phyloP scores from a whole-genome alignment of 2,113 vertebrate genomes.

The Oenanthe melanoleuca region DNA sequence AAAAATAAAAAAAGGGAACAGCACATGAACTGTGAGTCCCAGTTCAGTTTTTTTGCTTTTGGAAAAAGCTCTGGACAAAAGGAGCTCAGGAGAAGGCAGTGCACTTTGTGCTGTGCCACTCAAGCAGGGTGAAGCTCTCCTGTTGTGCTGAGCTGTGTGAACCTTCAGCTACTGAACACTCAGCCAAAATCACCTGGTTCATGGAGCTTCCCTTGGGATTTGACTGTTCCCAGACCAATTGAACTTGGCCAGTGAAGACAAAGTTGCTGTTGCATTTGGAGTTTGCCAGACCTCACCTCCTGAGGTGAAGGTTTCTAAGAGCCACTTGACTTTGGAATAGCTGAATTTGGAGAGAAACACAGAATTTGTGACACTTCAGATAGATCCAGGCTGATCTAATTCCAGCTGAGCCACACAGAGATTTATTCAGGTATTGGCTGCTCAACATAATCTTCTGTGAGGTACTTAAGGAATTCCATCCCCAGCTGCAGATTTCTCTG shows the following conservation, averaged over 20 bases:
- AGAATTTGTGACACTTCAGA: neutral
- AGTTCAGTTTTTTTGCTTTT: neutral
- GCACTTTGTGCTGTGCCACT: neutral
- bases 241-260: neutral
- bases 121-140: neutral
- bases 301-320: neutral
- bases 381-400: neutral
- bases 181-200: neutral
- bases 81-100: neutral
- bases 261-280: neutral
- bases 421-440: neutral
- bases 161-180: neutral
- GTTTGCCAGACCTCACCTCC: neutral
- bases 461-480: neutral
- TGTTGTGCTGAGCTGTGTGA: neutral
- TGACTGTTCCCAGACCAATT: neutral
- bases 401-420: neutral
- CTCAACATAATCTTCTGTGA: neutral
- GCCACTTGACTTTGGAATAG: neutral
- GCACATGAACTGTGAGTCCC: neutral
- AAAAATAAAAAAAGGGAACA: neutral
- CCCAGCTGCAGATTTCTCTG: neutral
- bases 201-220: neutral
- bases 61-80: neutral
- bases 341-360: neutral